phyloP scores from a whole-genome alignment of 2,888 invertebrate species.

The Epirrhoe tristata region DNA sequence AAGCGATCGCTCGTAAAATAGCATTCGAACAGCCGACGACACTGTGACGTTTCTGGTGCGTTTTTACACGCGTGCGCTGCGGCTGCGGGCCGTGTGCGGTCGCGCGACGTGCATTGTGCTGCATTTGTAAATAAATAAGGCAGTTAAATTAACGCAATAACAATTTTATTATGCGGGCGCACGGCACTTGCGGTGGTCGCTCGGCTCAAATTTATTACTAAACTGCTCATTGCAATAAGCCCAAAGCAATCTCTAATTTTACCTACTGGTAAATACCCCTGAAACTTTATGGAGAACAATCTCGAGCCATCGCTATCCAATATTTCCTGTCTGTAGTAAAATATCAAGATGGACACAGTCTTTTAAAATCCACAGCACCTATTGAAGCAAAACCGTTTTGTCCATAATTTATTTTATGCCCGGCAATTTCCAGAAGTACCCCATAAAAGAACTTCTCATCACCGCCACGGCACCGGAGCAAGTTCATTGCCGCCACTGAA shows the following conservation, averaged over 20 bases:
- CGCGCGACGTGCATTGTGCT: constrained; percentile 48
- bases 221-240: not conserved
- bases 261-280: not conserved
- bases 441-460: constrained; percentile 20
- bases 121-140: constrained; percentile 54
- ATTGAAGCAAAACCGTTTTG: constrained; percentile 4
- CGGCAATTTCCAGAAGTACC: constrained; percentile 12
- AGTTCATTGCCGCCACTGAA: constrained; percentile 16
- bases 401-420: constrained; percentile 17
- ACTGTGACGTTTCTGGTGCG: constrained; percentile 48
- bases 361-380: constrained; percentile 3
- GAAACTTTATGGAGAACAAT: too few relatives aligned
- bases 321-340: not conserved
- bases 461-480: constrained; percentile 1
- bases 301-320: not conserved
- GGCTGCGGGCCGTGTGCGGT: constrained; percentile 47
- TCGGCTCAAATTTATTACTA: not conserved
- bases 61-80: constrained; percentile 53
- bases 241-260: too few relatives aligned
- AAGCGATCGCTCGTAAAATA: constrained; percentile 63
- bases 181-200: not conserved
- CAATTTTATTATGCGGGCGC: constrained; percentile 51
- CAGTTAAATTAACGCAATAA: constrained; percentile 56
- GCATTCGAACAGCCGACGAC: constrained; percentile 48
- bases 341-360: constrained; percentile 1